Conservation (phyloP, 2,113 vertebrate genomes). For the Garra rufa region DNA sequence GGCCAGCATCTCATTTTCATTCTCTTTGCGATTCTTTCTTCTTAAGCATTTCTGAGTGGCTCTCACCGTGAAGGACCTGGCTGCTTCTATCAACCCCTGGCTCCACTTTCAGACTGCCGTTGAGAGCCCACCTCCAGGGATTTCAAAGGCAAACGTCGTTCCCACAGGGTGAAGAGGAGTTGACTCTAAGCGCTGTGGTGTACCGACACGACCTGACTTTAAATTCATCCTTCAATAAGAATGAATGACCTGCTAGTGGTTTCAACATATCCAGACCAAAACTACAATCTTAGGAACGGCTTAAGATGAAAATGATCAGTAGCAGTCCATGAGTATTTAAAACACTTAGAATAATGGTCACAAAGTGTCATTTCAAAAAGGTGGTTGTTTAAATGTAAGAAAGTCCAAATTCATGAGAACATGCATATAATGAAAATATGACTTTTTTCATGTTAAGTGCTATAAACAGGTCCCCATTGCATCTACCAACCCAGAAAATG, state of each 20-base stretch:
- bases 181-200: not conserved
- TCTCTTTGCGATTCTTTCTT: slow-evolving; percentile 73
- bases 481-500: too few relatives aligned
- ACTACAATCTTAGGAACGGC: not conserved
- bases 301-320: not conserved
- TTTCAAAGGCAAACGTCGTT: slow-evolving; percentile 8
- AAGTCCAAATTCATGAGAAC: not conserved
- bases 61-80: slow-evolving; percentile 65
- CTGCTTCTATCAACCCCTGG: slow-evolving; percentile 68
- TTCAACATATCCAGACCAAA: not conserved
- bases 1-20: slow-evolving; percentile 69
- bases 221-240: not conserved
- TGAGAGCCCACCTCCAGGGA: slow-evolving; percentile 34
- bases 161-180: slow-evolving; percentile 31
- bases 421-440: too few relatives aligned
- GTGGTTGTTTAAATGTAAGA: not conserved
- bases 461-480: too few relatives aligned
- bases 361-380: not conserved
- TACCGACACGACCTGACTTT: slow-evolving; percentile 8
- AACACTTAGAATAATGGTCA: not conserved
- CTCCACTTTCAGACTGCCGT: slow-evolving; percentile 60
- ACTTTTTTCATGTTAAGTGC: too few relatives aligned
- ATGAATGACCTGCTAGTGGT: not conserved
- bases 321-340: not conserved
- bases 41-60: slow-evolving; percentile 70